Conservation (phyloP, 1,140 invertebrate species). For the Augochlora pura region DNA sequence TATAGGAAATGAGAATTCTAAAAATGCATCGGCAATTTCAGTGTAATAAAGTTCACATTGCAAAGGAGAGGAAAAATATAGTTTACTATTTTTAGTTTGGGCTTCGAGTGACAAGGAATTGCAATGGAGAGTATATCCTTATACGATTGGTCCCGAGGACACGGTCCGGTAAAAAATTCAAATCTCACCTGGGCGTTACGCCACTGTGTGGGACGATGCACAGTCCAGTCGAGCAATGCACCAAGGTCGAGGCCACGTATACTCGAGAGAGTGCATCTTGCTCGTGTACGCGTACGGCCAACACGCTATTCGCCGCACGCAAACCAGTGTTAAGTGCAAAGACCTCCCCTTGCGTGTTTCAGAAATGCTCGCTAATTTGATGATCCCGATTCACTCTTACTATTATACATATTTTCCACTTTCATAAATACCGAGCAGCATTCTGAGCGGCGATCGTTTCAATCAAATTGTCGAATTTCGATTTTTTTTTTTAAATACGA, state of each 20-base stretch:
- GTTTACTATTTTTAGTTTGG: too few relatives aligned
- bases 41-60: neutral
- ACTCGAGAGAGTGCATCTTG: conserved; percentile 40
- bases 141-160: neutral
- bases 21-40: too few relatives aligned
- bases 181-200: conserved; percentile 22
- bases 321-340: conserved; percentile 50
- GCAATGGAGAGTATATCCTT: neutral
- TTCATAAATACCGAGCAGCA: neutral
- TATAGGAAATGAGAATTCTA: too few relatives aligned
- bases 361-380: conserved; percentile 17
- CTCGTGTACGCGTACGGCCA: conserved; percentile 15
- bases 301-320: conserved; percentile 42
- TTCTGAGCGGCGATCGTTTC: too few relatives aligned
- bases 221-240: conserved; percentile 41
- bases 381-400: neutral
- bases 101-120: neutral
- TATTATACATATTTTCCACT: conserved; percentile 1
- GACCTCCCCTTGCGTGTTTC: conserved; percentile 27
- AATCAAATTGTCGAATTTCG: too few relatives aligned
- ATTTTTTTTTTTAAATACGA: too few relatives aligned
- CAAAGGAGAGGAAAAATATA: neutral
- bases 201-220: conserved; percentile 48
- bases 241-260: conserved; percentile 58
- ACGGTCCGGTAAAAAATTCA: conserved; percentile 10